Conservation (phyloP, 2,888 invertebrate species). For the Erebia ligea region DNA sequence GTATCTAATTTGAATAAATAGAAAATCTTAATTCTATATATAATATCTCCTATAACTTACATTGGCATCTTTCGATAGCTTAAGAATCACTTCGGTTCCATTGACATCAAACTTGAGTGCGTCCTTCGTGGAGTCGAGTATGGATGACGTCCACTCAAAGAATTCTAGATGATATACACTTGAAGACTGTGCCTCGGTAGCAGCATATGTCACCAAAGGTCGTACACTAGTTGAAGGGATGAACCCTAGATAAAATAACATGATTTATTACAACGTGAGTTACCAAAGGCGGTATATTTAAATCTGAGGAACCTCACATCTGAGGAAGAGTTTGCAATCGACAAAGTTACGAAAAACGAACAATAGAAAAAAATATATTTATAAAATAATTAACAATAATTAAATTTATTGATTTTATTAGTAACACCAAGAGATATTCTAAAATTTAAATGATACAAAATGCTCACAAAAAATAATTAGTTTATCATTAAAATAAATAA, state of each 20-base stretch:
- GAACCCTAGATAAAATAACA: neutral
- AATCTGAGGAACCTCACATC: no score
- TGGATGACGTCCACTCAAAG: neutral
- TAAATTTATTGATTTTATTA: neutral
- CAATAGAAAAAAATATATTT: no score
- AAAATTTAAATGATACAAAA: neutral
- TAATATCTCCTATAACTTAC: neutral
- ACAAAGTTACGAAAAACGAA: no score
- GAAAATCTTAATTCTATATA: no score
- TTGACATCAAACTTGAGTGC: neutral
- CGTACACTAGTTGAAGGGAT: neutral
- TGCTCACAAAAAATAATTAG: no score
- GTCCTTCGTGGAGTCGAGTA: neutral
- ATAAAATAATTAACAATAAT: no score
- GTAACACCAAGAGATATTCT: neutral
- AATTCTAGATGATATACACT: neutral
- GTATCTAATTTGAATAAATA: no score
- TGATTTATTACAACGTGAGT: neutral
- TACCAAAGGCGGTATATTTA: no score
- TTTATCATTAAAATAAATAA: no score
- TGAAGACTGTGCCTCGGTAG: neutral
- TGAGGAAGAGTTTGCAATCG: no score
- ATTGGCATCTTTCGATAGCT: slow-evolving; percentile 1
- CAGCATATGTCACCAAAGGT: neutral
- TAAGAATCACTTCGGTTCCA: slow-evolving; percentile 5